These are phyloP conservation scores for Callithrix jacchus DNA, from an alignment of 2,113 vertebrate species.

Conservation along the genomic window DNA sequence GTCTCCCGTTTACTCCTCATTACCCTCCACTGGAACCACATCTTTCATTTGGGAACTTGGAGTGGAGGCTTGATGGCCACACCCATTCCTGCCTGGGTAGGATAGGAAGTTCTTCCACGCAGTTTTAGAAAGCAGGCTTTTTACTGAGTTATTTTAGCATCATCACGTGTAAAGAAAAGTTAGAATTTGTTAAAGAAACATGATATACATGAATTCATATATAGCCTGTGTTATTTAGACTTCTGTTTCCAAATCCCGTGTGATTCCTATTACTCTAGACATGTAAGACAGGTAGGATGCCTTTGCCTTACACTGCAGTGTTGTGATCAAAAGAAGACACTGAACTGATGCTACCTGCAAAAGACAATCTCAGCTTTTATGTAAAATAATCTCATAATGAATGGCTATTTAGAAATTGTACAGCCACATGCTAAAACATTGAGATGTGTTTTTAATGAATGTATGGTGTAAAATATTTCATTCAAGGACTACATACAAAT, in stretches of 20 bases:
- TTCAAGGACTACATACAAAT: slow-evolving; percentile 11
- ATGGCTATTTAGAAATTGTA: background rate
- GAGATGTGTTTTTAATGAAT: background rate
- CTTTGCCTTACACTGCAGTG: background rate
- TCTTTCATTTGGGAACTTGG: background rate
- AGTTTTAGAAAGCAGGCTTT: background rate
- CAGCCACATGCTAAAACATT: background rate
- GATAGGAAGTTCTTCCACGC: background rate
- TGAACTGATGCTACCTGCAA: background rate
- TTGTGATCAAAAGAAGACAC: background rate
- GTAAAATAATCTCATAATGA: background rate
- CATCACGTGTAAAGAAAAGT: background rate
- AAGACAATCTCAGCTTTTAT: background rate
- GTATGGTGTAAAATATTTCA: background rate
- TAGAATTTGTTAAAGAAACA: background rate
- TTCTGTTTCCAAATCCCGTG: background rate
- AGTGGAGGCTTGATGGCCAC: background rate
- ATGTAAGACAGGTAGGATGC: background rate
- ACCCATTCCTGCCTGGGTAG: background rate
- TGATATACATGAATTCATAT: slow-evolving; percentile 3
- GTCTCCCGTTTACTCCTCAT: background rate
- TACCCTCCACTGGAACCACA: background rate
- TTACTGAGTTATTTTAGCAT: background rate
- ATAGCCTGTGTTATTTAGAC: background rate
- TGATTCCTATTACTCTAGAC: background rate